These are phyloP conservation scores for Aethes cnicana DNA, from an alignment of 2,888 invertebrate species.

Conservation along the genomic window DNA sequence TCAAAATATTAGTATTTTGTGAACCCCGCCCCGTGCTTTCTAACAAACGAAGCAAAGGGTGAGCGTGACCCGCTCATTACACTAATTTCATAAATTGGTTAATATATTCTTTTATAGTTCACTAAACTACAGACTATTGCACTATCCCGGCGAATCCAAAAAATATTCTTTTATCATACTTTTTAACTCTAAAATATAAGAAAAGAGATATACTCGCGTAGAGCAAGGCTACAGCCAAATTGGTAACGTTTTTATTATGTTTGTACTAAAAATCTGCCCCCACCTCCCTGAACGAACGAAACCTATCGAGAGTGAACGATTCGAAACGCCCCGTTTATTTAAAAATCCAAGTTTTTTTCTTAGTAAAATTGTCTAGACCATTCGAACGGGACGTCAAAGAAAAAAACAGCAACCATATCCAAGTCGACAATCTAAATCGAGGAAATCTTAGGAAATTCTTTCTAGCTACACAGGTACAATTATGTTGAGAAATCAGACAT, in stretches of 20 bases:
- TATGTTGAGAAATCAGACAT: constrained; percentile 60
- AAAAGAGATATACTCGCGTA: constrained; percentile 38
- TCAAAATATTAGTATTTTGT: no score
- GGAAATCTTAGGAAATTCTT: constrained; percentile 66
- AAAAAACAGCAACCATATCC: constrained; percentile 64
- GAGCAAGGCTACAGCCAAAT: constrained; percentile 38
- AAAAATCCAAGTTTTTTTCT: not conserved
- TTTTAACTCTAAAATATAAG: constrained; percentile 59
- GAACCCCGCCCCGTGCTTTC: no score
- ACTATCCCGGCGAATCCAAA: constrained; percentile 77
- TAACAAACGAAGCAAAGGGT: constrained; percentile 44
- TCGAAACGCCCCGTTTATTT: constrained; percentile 14
- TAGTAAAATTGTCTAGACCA: constrained; percentile 16
- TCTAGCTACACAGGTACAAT: constrained; percentile 81
- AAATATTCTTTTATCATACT: constrained; percentile 53
- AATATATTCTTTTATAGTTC: constrained; percentile 47
- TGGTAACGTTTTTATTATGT: constrained; percentile 39
- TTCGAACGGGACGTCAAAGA: constrained; percentile 40
- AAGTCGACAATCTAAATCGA: constrained; percentile 50
- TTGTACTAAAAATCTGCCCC: constrained; percentile 59
- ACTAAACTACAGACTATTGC: constrained; percentile 76
- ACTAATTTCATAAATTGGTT: constrained; percentile 56
- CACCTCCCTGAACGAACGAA: constrained; percentile 51
- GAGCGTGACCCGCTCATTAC: constrained; percentile 53
- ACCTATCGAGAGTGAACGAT: not conserved